A percentile compares a stretch with the other conserved stretches of the same genome.
Evolutionary conservation across 1,140 invertebrate genomes (phyloP).

Genomic region (Piezodorus guildinii): DNA sequence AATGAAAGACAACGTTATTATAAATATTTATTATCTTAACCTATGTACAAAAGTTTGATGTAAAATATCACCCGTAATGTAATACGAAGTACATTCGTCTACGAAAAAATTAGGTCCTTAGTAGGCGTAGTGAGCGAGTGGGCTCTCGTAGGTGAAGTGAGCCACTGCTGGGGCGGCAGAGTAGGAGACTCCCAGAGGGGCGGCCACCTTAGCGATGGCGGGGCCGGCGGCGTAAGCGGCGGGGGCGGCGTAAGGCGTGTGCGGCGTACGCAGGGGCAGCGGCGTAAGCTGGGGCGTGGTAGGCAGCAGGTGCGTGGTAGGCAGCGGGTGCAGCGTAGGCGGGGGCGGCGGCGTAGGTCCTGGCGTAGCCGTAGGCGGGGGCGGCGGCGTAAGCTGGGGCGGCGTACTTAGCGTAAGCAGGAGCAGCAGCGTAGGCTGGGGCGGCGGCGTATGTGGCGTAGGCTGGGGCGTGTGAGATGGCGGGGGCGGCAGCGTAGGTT

Average conservation of each 20-base stretch:
- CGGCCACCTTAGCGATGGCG: conserved; percentile 23
- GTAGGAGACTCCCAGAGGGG: conserved; percentile 11
- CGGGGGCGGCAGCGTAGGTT: conserved; percentile 23
- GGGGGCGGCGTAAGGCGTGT: conserved; percentile 23
- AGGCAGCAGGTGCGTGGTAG: conserved; percentile 18
- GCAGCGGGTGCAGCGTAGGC: conserved; percentile 27
- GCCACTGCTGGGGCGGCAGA: conserved; percentile 22
- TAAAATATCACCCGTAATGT: too few species aligned
- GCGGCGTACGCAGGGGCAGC: conserved; percentile 27
- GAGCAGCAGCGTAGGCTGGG: neutral
- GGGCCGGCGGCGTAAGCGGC: conserved; percentile 23
- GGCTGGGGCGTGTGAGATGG: conserved; percentile 25
- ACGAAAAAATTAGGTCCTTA: neutral
- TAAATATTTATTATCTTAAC: conserved; percentile 4
- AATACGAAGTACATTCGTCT: too few species aligned
- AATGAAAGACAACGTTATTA: too few species aligned
- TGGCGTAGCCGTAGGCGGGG: conserved; percentile 22
- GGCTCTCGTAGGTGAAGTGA: conserved; percentile 18
- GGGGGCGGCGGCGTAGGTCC: neutral
- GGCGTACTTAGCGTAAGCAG: conserved; percentile 21
- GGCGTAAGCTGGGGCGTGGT: conserved; percentile 25
- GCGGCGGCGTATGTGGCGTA: neutral
- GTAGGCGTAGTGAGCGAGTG: conserved; percentile 16
- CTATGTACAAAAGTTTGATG: conserved; percentile 6
- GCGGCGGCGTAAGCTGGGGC: conserved; percentile 29